These are phyloP conservation scores for Drosophila miranda DNA, from an alignment of 1,140 invertebrate genomes.

Conservation along the genomic window DNA sequence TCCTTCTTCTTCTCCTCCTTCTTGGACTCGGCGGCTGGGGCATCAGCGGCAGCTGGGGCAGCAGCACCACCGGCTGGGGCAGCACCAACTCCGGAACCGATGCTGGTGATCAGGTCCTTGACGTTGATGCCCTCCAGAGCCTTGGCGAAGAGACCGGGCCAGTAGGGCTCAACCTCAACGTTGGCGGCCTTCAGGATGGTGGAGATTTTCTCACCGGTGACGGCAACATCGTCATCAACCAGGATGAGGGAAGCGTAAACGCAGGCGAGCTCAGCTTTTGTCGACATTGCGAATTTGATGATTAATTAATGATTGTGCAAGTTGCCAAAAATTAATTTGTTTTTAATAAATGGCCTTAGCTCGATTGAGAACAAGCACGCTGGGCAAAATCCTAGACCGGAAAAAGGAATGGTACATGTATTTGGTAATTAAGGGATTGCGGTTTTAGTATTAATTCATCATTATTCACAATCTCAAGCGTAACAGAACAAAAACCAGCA, in stretches of 20 bases:
- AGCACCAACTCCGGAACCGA: conserved; percentile 95
- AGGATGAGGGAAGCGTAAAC: conserved; percentile 98
- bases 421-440: too few relatives aligned
- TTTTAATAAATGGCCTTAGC: conserved; percentile 88
- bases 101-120: conserved; percentile 96
- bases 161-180: conserved; percentile 99
- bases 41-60: conserved; percentile 85
- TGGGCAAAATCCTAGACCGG: conserved; percentile 83
- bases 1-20: conserved; percentile 93
- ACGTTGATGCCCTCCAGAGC: conserved; percentile 97
- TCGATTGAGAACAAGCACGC: conserved; percentile 93
- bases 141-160: conserved; percentile 99
- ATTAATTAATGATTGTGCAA: conserved; percentile 86
- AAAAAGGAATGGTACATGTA: too few relatives aligned
- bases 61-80: conserved; percentile 89
- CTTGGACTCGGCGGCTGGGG: conserved; percentile 86
- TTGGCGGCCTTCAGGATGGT: conserved; percentile 98
- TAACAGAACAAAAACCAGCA: too few relatives aligned
- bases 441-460: too few relatives aligned
- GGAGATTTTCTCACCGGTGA: conserved; percentile 98
- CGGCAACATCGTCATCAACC: conserved; percentile 97
- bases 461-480: too few relatives aligned
- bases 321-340: conserved; percentile 86
- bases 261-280: conserved; percentile 97
- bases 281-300: conserved; percentile 88